A percentile compares a stretch with the other conserved stretches of the same genome.
These are phyloP conservation scores for Cotesia chilonis DNA, from an alignment of 1,140 invertebrate species.

Conservation along the genomic window DNA sequence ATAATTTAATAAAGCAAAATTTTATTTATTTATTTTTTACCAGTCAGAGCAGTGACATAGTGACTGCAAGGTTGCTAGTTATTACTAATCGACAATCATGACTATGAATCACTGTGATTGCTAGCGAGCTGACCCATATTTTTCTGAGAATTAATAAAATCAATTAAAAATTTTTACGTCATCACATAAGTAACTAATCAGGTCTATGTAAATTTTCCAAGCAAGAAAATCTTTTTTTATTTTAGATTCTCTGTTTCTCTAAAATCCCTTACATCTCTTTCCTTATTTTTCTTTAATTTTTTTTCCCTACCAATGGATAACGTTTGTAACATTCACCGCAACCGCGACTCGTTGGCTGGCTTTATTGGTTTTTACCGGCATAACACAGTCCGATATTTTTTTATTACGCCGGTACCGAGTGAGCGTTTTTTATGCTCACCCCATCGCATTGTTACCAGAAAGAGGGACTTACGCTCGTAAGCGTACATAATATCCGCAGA, in stretches of 20 bases:
- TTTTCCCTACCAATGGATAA: slow-evolving; percentile 22
- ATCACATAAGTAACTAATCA: no score
- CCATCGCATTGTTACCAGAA: slow-evolving; percentile 24
- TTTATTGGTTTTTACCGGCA: slow-evolving; percentile 64
- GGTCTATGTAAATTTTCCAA: slow-evolving; percentile 14
- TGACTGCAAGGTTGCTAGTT: no score
- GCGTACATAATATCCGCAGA: slow-evolving; percentile 26
- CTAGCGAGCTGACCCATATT: no score
- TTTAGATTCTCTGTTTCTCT: slow-evolving; percentile 41
- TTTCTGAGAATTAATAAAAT: no score
- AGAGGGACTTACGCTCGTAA: slow-evolving; percentile 32
- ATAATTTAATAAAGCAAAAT: no score
- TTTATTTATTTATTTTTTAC: no score
- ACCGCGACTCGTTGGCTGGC: slow-evolving; percentile 58
- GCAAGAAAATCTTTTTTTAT: slow-evolving; percentile 46
- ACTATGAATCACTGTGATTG: no score
- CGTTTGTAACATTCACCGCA: slow-evolving; percentile 55
- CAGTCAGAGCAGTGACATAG: no score
- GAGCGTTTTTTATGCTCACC: slow-evolving; percentile 4
- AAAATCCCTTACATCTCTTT: slow-evolving; percentile 34
- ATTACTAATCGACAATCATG: no score
- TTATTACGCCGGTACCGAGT: slow-evolving; percentile 37
- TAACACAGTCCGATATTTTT: slow-evolving; percentile 54
- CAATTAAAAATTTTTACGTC: no score
- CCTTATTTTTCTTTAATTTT: neutral